Evolutionary conservation across 2,113 vertebrate species (phyloP).

Genomic region (Corapipo altera): DNA sequence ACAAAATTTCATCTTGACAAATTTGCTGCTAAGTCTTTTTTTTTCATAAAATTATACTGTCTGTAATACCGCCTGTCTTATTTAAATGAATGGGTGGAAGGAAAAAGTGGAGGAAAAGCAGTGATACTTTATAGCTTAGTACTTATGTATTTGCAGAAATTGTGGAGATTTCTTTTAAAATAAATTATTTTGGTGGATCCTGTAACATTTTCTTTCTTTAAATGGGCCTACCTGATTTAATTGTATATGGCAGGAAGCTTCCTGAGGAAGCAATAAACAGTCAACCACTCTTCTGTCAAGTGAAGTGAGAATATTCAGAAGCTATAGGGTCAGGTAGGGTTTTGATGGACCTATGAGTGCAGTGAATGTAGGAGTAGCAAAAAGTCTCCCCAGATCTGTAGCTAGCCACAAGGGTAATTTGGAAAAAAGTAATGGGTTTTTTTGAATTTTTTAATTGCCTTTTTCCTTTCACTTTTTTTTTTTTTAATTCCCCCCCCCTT

Average conservation of each 20-base stretch:
- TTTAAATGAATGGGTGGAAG: not conserved
- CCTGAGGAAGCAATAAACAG: not conserved
- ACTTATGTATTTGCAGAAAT: not conserved
- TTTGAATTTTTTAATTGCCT: not conserved
- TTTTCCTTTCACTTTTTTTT: not conserved
- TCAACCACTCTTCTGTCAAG: not conserved
- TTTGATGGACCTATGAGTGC: not conserved
- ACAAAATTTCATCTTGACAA: not conserved
- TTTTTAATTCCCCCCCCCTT: not conserved
- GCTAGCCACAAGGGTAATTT: not conserved
- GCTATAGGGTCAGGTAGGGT: not conserved
- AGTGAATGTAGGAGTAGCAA: not conserved
- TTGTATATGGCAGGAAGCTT: not conserved
- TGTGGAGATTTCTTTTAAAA: not conserved
- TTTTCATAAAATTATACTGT: not conserved
- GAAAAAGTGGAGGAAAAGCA: not conserved
- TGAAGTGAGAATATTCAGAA: not conserved
- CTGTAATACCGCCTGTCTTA: not conserved
- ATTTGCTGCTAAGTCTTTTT: slow-evolving; percentile 15
- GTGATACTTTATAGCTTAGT: not conserved
- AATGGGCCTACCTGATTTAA: not conserved
- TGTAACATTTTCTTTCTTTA: not conserved
- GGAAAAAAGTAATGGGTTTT: not conserved
- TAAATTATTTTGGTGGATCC: not conserved
- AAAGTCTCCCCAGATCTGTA: not conserved